phyloP scores from a whole-genome alignment of 2,888 invertebrate genomes.

The Nebria brevicollis region DNA sequence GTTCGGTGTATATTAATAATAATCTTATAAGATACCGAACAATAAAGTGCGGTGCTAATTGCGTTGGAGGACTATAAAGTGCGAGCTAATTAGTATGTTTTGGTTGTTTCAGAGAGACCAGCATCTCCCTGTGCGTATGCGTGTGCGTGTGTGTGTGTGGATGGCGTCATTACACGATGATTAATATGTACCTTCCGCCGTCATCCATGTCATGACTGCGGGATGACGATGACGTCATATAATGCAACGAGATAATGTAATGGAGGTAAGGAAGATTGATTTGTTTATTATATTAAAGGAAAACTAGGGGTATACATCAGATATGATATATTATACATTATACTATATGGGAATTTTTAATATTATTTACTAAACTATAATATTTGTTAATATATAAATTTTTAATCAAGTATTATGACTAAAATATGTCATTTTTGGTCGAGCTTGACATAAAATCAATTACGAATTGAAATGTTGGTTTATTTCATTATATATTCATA shows the following conservation, averaged over 20 bases:
- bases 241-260: conserved; percentile 56
- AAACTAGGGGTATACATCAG: neutral
- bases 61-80: conserved; percentile 24
- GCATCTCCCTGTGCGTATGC: neutral
- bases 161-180: conserved; percentile 34
- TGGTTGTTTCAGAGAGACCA: conserved; percentile 37
- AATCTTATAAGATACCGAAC: too few species aligned
- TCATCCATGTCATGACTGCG: conserved; percentile 50
- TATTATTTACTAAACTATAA: neutral
- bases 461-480: too few species aligned
- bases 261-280: conserved; percentile 53
- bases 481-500: too few species aligned
- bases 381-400: too few species aligned
- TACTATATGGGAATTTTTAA: neutral
- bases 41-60: conserved; percentile 15
- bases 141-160: conserved; percentile 9
- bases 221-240: conserved; percentile 52
- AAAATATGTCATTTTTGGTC: too few species aligned
- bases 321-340: neutral
- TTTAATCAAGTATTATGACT: too few species aligned
- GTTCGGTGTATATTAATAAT: neutral
- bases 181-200: conserved; percentile 45
- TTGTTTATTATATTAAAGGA: neutral
- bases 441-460: too few species aligned
- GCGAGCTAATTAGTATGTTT: conserved; percentile 35